phyloP scores from a whole-genome alignment of 2,888 invertebrate genomes.

The Seladonia tumulorum region DNA sequence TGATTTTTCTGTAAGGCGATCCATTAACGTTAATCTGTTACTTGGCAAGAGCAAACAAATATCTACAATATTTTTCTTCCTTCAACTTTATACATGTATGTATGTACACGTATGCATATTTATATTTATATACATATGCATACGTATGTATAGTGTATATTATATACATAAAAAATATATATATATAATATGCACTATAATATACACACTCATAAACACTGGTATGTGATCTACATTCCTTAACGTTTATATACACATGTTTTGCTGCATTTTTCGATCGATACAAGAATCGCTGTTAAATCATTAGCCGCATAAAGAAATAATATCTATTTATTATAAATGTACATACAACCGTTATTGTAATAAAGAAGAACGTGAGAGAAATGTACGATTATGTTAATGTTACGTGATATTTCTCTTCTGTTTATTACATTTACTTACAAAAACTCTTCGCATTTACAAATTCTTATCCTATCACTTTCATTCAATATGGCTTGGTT shows the following conservation, averaged over 20 bases:
- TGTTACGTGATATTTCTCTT: conserved; percentile 46
- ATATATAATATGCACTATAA: background rate
- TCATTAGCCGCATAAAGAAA: conserved; percentile 79
- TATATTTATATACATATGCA: background rate
- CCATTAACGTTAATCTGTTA: conserved; percentile 50
- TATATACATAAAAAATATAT: background rate
- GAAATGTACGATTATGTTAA: conserved; percentile 64
- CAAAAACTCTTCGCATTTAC: conserved; percentile 56
- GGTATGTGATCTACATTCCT: conserved; percentile 72
- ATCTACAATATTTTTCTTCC: conserved; percentile 58
- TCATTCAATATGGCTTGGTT: conserved; percentile 78
- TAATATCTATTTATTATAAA: conserved; percentile 83
- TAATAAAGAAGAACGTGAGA: conserved; percentile 80
- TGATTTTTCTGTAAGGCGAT: conserved; percentile 52
- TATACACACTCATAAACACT: conserved; percentile 34
- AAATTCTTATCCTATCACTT: conserved; percentile 43
- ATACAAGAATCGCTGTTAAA: conserved; percentile 76
- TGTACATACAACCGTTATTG: conserved; percentile 83
- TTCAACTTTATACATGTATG: conserved; percentile 56
- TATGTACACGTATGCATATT: conserved; percentile 19
- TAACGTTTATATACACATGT: conserved; percentile 66
- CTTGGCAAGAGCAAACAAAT: conserved; percentile 54
- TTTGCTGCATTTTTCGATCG: conserved; percentile 71
- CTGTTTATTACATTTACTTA: conserved; percentile 61
- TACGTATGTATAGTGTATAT: background rate